Evolutionary conservation across 2,797 vertebrate genomes (phyloP), one percentile per base, ranked within the genome.

Genomic region (Sebastes vulpes): DNA sequence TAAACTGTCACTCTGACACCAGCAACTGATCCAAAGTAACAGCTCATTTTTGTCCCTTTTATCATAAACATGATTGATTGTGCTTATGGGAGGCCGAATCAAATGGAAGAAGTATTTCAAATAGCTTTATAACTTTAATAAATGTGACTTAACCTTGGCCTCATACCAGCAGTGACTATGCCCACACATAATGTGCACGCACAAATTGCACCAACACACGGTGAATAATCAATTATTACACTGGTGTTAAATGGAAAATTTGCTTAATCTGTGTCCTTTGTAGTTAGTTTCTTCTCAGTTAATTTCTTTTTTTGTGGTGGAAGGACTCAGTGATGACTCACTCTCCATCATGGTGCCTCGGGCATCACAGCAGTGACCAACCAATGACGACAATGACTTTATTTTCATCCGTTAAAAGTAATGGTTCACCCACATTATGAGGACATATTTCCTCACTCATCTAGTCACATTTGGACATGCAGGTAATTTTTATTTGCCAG

Each of bases 241-340:
- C 42, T 38, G 76, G 68, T 61, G 65, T 82, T 74, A 84, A 88
- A 75, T 77, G 12, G 74, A 59, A 74, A 29, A 68, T 79, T 59
- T 60, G n/a, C 69, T 83, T 69, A 81, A 78, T 84, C 74, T 81
- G 46, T 79, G 69, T 78, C 71, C 75, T 77, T 76, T 65, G 64
- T 65, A 77, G 81, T 82, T 77, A 79, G 56, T 72, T 80, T 29
- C 61, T 64, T 82, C 52, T 67, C 69, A 63, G 86, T 72, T 82
- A 31, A 82, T 74, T 86, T 72, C 31, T 79, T 63, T 35, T 35
- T 78, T n/a, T n/a, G 57, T 66, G 54, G 64, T 59, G 68, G 28
- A 58, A 35, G 65, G 35, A 79, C 52, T 79, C 83, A 65, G 74
- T 83, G 74, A 84, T 8, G 63, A 20, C 28, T 50, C 46, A 32